phyloP scores from a whole-genome alignment of 2,888 invertebrate species.

The Synanthedon andrenaeformis region DNA sequence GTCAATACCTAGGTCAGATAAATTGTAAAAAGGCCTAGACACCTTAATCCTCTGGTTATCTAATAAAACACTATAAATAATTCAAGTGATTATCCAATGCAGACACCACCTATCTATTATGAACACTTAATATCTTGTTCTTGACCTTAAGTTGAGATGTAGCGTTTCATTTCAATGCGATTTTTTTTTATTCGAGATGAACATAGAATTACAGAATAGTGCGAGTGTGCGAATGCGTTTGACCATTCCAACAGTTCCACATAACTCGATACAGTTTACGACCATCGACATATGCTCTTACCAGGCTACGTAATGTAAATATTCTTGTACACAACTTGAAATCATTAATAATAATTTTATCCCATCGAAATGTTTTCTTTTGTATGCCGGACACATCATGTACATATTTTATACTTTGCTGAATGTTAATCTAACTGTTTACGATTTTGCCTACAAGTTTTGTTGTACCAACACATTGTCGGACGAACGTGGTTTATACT shows the following conservation, averaged over 20 bases:
- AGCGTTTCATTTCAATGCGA: background rate
- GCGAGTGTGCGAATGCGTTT: background rate
- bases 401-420: background rate
- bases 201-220: background rate
- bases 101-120: no score
- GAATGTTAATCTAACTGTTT: background rate
- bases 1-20: no score
- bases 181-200: background rate
- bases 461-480: no score
- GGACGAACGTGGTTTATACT: no score
- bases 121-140: background rate
- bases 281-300: background rate
- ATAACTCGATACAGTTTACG: slow-evolving; percentile 10
- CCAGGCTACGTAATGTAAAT: background rate
- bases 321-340: background rate
- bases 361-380: background rate
- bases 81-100: no score
- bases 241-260: slow-evolving; percentile 9
- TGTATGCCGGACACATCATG: background rate
- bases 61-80: no score
- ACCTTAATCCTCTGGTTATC: no score
- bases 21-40: no score
- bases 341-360: background rate
- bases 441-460: no score
- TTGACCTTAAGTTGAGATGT: background rate